A percentile compares a stretch with the other conserved stretches of the same genome.
These are phyloP conservation scores for Epizoanthus fatuus DNA, from an alignment of 92 coral and sea anemone species.

Conservation along the genomic window DNA sequence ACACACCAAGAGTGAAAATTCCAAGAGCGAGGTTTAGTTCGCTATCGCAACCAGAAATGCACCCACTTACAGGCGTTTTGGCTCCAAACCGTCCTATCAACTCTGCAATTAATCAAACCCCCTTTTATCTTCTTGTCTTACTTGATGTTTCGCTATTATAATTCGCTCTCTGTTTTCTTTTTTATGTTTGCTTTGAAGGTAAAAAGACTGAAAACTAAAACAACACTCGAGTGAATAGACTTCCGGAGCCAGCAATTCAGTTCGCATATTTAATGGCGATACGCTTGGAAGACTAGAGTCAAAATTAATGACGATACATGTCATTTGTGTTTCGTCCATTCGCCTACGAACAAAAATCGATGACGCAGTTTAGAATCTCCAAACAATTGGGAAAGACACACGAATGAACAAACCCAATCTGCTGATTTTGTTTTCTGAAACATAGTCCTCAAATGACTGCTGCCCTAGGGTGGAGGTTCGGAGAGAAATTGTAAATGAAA, in stretches of 20 bases:
- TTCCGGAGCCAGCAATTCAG: slow-evolving; percentile 81
- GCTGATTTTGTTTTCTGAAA: neutral
- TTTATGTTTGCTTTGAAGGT: slow-evolving; percentile 81
- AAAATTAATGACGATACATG: neutral
- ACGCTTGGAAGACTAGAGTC: slow-evolving; percentile 75
- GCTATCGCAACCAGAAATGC: neutral
- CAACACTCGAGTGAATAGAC: slow-evolving; percentile 79
- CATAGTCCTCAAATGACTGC: neutral
- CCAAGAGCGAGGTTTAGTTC: slow-evolving; percentile 15
- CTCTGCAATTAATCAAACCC: slow-evolving; percentile 75
- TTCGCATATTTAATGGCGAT: slow-evolving; percentile 61
- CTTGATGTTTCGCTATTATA: slow-evolving; percentile 66
- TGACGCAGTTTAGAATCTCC: slow-evolving; percentile 1
- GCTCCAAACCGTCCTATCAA: slow-evolving; percentile 45
- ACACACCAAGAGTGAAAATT: slow-evolving; percentile 58
- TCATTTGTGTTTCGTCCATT: slow-evolving; percentile 8
- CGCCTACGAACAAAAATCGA: slow-evolving; percentile 9
- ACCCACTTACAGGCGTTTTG: neutral
- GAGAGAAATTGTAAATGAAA: slow-evolving; percentile 29
- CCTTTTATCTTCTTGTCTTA: slow-evolving; percentile 71
- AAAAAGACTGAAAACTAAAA: slow-evolving; percentile 70
- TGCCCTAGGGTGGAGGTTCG: slow-evolving; percentile 1
- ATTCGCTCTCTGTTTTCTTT: slow-evolving; percentile 71
- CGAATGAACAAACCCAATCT: neutral
- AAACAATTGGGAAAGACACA: neutral